These are phyloP conservation scores for Orchesellides sinensis DNA, from an alignment of 2,888 invertebrate species.

Conservation along the genomic window DNA sequence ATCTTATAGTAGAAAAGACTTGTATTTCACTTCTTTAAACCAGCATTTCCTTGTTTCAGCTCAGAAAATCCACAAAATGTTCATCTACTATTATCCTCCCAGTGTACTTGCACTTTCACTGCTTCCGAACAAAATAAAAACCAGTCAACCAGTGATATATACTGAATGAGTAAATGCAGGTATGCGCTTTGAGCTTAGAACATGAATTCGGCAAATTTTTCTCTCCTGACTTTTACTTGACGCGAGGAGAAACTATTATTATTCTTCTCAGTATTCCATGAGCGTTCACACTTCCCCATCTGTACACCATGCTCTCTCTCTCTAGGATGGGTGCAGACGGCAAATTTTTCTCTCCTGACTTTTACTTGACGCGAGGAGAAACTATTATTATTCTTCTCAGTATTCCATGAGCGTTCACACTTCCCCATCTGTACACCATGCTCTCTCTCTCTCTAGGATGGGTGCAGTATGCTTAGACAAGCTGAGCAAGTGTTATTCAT, in stretches of 20 bases:
- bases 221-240: conserved; percentile 11
- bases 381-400: conserved; percentile 20
- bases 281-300: conserved; percentile 1
- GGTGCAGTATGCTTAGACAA: neutral
- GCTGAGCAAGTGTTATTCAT: neutral
- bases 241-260: conserved; percentile 7
- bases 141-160: no score
- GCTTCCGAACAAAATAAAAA: no score
- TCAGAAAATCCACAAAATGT: no score
- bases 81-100: no score
- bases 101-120: no score
- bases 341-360: neutral
- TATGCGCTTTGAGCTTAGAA: neutral
- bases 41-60: no score
- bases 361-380: conserved; percentile 11
- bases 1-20: no score
- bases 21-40: no score
- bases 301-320: neutral
- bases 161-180: neutral
- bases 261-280: conserved; percentile 26
- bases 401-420: conserved; percentile 25
- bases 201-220: neutral
- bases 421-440: neutral
- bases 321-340: neutral
- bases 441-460: neutral